Evolutionary conservation across 2,888 invertebrate genomes (phyloP).

Genomic region (Papilio gigon): DNA sequence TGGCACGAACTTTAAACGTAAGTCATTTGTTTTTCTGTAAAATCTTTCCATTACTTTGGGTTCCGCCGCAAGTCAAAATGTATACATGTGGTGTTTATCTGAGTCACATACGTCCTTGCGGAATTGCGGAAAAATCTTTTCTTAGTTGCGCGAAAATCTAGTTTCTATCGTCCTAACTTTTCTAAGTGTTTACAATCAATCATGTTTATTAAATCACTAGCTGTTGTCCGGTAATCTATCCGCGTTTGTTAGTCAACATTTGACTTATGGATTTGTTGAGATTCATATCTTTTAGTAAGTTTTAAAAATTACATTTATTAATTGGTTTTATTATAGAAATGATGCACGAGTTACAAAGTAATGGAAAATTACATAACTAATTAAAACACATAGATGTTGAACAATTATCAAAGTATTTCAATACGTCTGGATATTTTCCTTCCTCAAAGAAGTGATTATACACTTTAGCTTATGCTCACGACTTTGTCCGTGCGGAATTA

Average conservation of each 20-base stretch:
- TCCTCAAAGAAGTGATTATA: background rate
- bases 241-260: no score
- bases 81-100: background rate
- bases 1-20: constrained; percentile 77
- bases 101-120: no score
- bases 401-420: constrained; percentile 1
- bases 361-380: constrained; percentile 3
- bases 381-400: background rate
- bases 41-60: background rate
- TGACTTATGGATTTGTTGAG: no score
- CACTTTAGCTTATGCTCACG: background rate
- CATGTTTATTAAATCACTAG: no score
- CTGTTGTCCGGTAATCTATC: no score
- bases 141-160: no score
- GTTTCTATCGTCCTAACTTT: no score
- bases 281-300: no score
- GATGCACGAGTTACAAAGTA: background rate
- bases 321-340: background rate
- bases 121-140: no score
- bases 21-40: constrained; percentile 48
- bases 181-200: no score
- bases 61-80: background rate
- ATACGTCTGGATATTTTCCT: constrained; percentile 10
- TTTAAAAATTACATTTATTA: no score
- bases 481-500: no score